These are phyloP conservation scores for Coenonympha glycerion DNA, from an alignment of 2,888 invertebrate species.

Conservation along the genomic window DNA sequence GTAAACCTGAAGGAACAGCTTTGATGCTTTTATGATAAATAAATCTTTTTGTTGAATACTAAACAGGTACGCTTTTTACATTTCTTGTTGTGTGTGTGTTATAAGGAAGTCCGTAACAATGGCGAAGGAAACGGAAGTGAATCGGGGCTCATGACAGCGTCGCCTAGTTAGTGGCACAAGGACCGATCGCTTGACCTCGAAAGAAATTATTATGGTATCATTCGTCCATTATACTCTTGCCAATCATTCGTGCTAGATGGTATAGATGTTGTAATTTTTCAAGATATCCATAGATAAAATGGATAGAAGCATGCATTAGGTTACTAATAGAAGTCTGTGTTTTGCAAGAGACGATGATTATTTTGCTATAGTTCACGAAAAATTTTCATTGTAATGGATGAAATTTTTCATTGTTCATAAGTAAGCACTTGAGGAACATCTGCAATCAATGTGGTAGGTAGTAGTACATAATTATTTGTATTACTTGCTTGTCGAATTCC, in stretches of 20 bases:
- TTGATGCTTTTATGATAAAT: too few relatives aligned
- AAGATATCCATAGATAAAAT: background rate
- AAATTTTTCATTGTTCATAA: too few relatives aligned
- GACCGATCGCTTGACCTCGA: constrained; percentile 42
- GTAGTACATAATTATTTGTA: too few relatives aligned
- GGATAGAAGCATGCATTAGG: too few relatives aligned
- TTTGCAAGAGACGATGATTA: too few relatives aligned
- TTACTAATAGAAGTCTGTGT: too few relatives aligned
- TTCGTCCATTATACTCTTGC: background rate
- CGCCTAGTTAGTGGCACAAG: constrained; percentile 33
- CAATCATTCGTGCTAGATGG: background rate
- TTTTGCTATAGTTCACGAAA: too few relatives aligned
- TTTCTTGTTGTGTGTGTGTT: constrained; percentile 19
- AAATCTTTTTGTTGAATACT: constrained; percentile 16
- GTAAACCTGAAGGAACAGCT: too few relatives aligned
- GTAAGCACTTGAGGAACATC: too few relatives aligned
- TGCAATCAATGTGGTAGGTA: too few relatives aligned
- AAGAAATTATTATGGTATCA: constrained; percentile 20
- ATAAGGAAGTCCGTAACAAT: constrained; percentile 51
- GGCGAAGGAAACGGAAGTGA: constrained; percentile 46
- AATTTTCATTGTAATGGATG: too few relatives aligned
- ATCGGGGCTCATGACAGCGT: constrained; percentile 40
- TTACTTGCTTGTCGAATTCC: too few relatives aligned
- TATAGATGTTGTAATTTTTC: background rate
- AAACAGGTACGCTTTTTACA: constrained; percentile 14